Evolutionary conservation across 2,113 vertebrate genomes (phyloP).

Genomic region (Hippocampus zosterae): DNA sequence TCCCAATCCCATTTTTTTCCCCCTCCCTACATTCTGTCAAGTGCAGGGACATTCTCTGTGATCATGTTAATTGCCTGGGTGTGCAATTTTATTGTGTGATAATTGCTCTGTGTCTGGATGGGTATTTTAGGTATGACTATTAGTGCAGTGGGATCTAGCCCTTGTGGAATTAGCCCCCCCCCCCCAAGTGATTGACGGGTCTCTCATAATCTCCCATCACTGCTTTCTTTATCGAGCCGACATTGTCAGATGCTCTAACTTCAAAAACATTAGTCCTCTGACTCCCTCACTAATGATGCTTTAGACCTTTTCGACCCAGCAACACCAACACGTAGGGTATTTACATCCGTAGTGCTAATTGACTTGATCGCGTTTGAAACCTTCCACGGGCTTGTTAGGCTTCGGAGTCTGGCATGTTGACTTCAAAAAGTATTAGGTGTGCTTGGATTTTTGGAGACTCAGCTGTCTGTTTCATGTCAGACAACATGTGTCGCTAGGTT

Average conservation of each 20-base stretch:
- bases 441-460: slow-evolving; percentile 57
- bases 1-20: background rate
- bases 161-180: slow-evolving; percentile 15
- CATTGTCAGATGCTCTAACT: slow-evolving; percentile 3
- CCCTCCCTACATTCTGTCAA: background rate
- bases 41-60: background rate
- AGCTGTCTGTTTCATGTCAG: slow-evolving; percentile 47
- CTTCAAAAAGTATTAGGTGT: slow-evolving; percentile 67
- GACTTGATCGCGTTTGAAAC: slow-evolving; percentile 49
- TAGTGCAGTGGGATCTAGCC: slow-evolving; percentile 28
- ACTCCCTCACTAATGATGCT: slow-evolving; percentile 33
- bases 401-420: slow-evolving; percentile 52
- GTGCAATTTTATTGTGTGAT: slow-evolving; percentile 16
- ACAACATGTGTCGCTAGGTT: slow-evolving; percentile 16
- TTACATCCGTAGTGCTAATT: slow-evolving; percentile 59
- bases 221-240: slow-evolving; percentile 12
- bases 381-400: slow-evolving; percentile 58
- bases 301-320: slow-evolving; percentile 29
- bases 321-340: slow-evolving; percentile 48
- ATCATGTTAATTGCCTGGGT: background rate
- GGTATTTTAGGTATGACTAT: slow-evolving; percentile 27
- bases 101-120: slow-evolving; percentile 7
- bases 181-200: slow-evolving; percentile 35
- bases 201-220: slow-evolving; percentile 2
- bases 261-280: slow-evolving; percentile 20